Percentiles rank a stretch among this genome's conserved stretches.
These are phyloP conservation scores for Acanthopleura granulata DNA, from an alignment of 2,888 invertebrate species.

Conservation along the genomic window DNA sequence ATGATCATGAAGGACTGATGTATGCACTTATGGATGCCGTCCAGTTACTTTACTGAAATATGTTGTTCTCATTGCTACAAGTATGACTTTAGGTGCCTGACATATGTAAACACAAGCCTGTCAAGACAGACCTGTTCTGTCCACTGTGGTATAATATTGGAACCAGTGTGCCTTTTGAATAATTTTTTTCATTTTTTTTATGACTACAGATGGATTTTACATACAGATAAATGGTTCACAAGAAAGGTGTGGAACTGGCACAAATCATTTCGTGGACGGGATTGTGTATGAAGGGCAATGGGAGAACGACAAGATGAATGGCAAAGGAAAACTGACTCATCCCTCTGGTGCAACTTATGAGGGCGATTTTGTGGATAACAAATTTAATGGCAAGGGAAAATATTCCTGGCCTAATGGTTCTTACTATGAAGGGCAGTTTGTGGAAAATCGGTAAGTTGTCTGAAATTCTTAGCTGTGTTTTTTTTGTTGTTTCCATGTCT, in stretches of 20 bases:
- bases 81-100: too few relatives aligned
- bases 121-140: too few relatives aligned
- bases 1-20: too few relatives aligned
- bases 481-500: background rate
- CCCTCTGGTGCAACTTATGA: constrained; percentile 62
- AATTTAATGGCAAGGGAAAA: constrained; percentile 65
- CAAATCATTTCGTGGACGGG: constrained; percentile 58
- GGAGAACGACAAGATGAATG: constrained; percentile 66
- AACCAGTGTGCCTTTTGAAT: too few relatives aligned
- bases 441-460: constrained; percentile 61
- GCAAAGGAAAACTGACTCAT: constrained; percentile 58
- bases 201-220: constrained; percentile 62
- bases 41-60: too few relatives aligned
- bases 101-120: too few relatives aligned
- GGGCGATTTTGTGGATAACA: constrained; percentile 65
- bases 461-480: background rate
- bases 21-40: too few relatives aligned
- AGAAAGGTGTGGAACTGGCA: constrained; percentile 60
- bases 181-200: background rate
- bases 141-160: too few relatives aligned
- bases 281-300: constrained; percentile 62
- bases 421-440: constrained; percentile 64
- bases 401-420: constrained; percentile 68
- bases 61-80: too few relatives aligned
- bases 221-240: constrained; percentile 49